Base-by-base conservation (phyloP, 2,113 vertebrate species). In the Mus pahari region DNA sequence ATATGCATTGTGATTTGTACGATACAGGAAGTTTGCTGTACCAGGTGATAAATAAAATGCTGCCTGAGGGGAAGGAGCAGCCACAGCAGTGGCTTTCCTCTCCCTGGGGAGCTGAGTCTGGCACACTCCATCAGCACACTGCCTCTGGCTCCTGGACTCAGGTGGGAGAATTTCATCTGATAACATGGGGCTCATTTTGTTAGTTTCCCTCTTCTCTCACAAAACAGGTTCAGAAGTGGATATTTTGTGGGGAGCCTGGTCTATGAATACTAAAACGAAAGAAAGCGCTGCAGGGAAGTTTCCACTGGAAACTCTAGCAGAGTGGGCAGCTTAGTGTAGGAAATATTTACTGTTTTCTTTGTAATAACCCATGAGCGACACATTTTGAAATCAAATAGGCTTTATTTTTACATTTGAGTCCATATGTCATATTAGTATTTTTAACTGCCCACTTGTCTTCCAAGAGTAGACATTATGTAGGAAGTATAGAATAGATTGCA, bases 1-100 rank as follows among this genome's bases (percentile, higher is more conserved):
- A 19, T 60, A 22, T 53, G 73, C 28, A 39, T 62, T 64, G 77
- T 50, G 36, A 28, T 64, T 82, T 68, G 11, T 19, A 19, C 7
- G 10, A 87, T 28, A 45, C 1, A 31, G n/a, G 62, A 94, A 87
- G 50, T 19, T n/a, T 13, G 7, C 81, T 4, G 4, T 39, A 9
- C 5, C 20, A 3, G 14, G 28, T 2, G 14, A 75, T 33, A 9
- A 22, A 0, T 22, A 28, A n/a, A 75, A 20, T 58, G 9, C 7
- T 71, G 22, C 33, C 26, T 2, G 20, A 28, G 16, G 10, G 53
- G 53, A 42, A 58, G 11, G 5, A 36, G 53, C 3, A 70, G 12
- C 28, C 7, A 28, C 33, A 5, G 24, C 4, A 6, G 17, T 1
- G 9, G 5, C 20, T 24, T 60, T 55, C 1, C 0, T 7, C 5